Conservation (phyloP, 2,888 invertebrate genomes). For the Coenonympha glycerion region DNA sequence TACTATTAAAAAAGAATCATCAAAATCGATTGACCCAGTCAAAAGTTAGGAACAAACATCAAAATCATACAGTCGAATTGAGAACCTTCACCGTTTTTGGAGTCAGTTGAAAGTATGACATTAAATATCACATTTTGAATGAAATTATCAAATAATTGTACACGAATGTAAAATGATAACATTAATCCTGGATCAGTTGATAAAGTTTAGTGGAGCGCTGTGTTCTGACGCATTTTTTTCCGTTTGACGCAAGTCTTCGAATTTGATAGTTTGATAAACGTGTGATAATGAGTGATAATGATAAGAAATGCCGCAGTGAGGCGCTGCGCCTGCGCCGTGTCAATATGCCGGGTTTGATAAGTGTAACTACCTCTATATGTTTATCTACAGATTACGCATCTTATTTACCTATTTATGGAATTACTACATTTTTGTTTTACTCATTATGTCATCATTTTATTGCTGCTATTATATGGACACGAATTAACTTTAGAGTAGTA, state of each 20-base stretch:
- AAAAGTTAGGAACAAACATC: no score
- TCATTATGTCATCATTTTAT: no score
- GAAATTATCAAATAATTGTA: no score
- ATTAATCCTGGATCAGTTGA: slow-evolving; percentile 26
- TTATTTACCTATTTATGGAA: slow-evolving; percentile 2
- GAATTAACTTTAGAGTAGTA: no score
- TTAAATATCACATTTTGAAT: no score
- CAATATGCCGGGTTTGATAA: neutral
- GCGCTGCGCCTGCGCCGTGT: slow-evolving; percentile 6
- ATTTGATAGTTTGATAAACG: slow-evolving; percentile 35
- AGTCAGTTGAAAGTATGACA: no score
- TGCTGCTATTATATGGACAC: no score
- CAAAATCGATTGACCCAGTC: no score
- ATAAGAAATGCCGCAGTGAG: slow-evolving; percentile 31
- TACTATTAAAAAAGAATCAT: no score
- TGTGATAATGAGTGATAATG: slow-evolving; percentile 31
- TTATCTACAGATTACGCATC: slow-evolving; percentile 2
- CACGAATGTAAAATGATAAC: slow-evolving; percentile 1
- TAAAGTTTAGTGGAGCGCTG: slow-evolving; percentile 8
- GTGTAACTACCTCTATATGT: neutral
- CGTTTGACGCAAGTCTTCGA: slow-evolving; percentile 50
- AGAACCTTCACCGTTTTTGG: no score
- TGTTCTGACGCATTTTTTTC: slow-evolving; percentile 47
- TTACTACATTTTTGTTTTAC: neutral
- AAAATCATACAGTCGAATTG: no score